Evolutionary conservation across 2,797 vertebrate species (phyloP), one percentile per base, ranked within the genome.

Genomic region (Coracias cyanogaster): DNA sequence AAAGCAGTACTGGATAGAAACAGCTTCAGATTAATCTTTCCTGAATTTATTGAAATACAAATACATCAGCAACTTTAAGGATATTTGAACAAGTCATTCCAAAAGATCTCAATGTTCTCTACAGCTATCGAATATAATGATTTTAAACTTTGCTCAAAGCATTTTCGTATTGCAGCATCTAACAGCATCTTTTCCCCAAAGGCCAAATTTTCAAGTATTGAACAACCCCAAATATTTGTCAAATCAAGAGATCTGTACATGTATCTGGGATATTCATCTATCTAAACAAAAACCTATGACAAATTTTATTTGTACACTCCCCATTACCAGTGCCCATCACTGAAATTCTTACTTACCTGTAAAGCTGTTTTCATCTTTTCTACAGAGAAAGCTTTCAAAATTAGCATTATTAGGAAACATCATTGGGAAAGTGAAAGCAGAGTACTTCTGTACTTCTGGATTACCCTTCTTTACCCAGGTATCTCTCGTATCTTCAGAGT

Each of bases 1-100:
- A 93, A 89, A 90, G 80, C 33, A 90, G 70, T 49, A 70, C 66
- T 77, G 33, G 55, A 83, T 61, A 92, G 76, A 87, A 93, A 78
- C 70, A 94, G 73, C 57, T 92, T 74, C 94, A 33, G 71, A 89
- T 90, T 45, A 85, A 90, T 70, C 64, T 88, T 93, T 81, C 71
- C 84, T 86, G 88, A 92, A 94, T 91, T 95, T 91, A 96, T 92
- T 97, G 18, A 95, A 89, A 93, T 93, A 94, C 1, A 2, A 96
- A 86, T 82, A 96, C 43, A 92, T 8, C 85, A 67, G 55, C n/a
- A 58, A 82, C 91, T 90, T 91, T 65, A 95, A 95, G 60, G 62
- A 94, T 90, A 97, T 72, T 35, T 84, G 60, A 95, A 41, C 91
- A 95, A 96, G 60, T 91, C 64, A 91, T 84, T 96, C 51, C 73